A percentile compares a stretch with the other conserved stretches of the same genome.
phyloP scores from a whole-genome alignment of 2,797 vertebrate species.

The Neosilurus mollespiculum region DNA sequence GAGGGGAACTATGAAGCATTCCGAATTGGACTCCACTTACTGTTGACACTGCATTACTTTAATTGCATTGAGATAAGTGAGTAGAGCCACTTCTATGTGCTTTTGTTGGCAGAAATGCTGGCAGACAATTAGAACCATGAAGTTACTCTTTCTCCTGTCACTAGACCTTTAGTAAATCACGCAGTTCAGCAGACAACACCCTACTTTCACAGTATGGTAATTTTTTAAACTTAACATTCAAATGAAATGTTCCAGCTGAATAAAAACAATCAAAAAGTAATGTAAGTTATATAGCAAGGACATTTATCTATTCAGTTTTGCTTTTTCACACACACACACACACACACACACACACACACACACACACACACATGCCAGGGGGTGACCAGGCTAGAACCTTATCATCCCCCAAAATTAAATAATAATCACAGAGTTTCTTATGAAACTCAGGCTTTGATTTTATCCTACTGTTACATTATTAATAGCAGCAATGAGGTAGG shows the following conservation, averaged over 20 bases:
- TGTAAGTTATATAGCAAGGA: neutral
- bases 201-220: neutral
- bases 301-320: constrained; percentile 6
- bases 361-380: neutral
- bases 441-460: constrained; percentile 20
- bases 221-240: constrained; percentile 1
- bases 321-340: neutral
- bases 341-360: constrained; percentile 3
- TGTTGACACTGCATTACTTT: constrained; percentile 19
- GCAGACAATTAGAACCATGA: neutral
- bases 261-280: neutral
- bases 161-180: constrained; percentile 30
- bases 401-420: neutral
- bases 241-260: neutral
- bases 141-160: constrained; percentile 17
- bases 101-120: constrained; percentile 18
- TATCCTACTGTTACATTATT: constrained; percentile 16
- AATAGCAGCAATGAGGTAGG: neutral
- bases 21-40: neutral
- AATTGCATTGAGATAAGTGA: constrained; percentile 33
- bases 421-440: constrained; percentile 8
- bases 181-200: constrained; percentile 20
- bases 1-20: neutral
- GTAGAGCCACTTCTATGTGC: neutral
- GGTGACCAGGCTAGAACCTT: neutral